These are phyloP conservation scores for Drepana arcuata DNA, from an alignment of 1,140 invertebrate species.

Conservation along the genomic window DNA sequence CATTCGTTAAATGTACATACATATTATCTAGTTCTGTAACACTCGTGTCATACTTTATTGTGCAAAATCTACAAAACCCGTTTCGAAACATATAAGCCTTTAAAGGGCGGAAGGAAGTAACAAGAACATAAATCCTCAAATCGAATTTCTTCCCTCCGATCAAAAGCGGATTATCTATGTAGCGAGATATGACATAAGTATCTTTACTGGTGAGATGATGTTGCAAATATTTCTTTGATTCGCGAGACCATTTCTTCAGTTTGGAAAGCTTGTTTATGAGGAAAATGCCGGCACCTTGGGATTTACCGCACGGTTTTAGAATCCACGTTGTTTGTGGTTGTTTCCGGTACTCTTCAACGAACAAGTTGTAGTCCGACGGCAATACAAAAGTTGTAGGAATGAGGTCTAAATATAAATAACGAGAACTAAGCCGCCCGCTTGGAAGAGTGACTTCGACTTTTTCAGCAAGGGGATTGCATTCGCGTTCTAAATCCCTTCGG, in stretches of 20 bases:
- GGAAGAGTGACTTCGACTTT: constrained; percentile 63
- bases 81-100: constrained; percentile 88
- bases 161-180: constrained; percentile 87
- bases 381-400: constrained; percentile 95
- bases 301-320: constrained; percentile 74
- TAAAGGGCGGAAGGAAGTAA: constrained; percentile 86
- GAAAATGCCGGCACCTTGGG: constrained; percentile 86
- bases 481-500: constrained; percentile 91
- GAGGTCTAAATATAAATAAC: constrained; percentile 90
- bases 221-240: constrained; percentile 75
- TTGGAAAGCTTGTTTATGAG: constrained; percentile 91
- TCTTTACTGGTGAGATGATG: constrained; percentile 75
- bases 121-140: constrained; percentile 85
- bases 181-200: constrained; percentile 91
- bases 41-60: constrained; percentile 85
- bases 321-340: constrained; percentile 96
- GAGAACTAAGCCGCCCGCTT: constrained; percentile 80
- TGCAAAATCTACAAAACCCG: constrained; percentile 84
- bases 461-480: constrained; percentile 90
- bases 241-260: constrained; percentile 88
- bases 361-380: constrained; percentile 96
- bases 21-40: constrained; percentile 85
- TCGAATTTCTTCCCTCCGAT: constrained; percentile 94
- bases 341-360: constrained; percentile 95
- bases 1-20: constrained; percentile 92